phyloP scores from a whole-genome alignment of 2,797 vertebrate species.

The Liparis tanakae region DNA sequence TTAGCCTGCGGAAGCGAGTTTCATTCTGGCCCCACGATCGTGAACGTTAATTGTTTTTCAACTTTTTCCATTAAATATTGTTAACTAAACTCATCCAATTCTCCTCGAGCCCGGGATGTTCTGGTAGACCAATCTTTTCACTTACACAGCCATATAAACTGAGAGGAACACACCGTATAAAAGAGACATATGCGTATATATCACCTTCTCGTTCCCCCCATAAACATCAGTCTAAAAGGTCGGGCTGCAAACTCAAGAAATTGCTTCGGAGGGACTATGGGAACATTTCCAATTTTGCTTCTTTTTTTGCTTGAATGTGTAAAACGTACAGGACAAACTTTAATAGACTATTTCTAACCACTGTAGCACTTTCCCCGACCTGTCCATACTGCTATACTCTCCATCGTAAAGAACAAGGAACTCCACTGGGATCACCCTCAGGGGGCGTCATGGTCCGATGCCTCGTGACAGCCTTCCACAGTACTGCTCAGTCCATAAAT shows the following conservation, averaged over 20 bases:
- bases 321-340: constrained; percentile 3
- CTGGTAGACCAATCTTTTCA: too few species aligned
- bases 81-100: too few species aligned
- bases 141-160: background rate
- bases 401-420: constrained; percentile 10
- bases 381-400: background rate
- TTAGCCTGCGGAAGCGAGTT: too few species aligned
- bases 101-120: too few species aligned
- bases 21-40: too few species aligned
- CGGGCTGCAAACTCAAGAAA: background rate
- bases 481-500: constrained; percentile 30
- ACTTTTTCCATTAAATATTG: too few species aligned
- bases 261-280: background rate
- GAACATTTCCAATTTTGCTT: constrained; percentile 12
- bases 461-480: constrained; percentile 6
- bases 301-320: constrained; percentile 7
- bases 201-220: background rate
- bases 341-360: background rate
- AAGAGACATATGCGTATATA: background rate
- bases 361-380: background rate
- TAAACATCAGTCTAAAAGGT: constrained; percentile 6
- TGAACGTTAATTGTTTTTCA: too few species aligned
- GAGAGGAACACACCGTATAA: background rate
- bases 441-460: constrained; percentile 30
- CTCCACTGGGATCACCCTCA: constrained; percentile 15